Evolutionary conservation across 2,797 vertebrate genomes (phyloP).

Genomic region (Xenentodon cancila): DNA sequence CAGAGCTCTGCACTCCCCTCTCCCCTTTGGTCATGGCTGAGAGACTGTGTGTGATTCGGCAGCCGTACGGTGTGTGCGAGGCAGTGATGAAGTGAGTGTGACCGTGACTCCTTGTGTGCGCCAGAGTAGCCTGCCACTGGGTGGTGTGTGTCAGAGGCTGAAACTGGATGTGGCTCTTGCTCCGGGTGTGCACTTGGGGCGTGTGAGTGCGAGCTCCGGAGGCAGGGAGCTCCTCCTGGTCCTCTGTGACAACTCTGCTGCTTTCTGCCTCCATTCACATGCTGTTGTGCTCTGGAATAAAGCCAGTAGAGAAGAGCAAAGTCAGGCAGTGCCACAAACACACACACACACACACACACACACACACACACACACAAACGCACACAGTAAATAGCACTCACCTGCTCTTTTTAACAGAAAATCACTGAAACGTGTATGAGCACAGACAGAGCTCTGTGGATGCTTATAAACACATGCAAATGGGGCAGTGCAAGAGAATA

Average conservation of each 20-base stretch:
- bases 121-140: constrained; percentile 61
- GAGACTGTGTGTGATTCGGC: constrained; percentile 73
- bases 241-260: constrained; percentile 67
- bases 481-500: constrained; percentile 7
- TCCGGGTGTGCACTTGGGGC: constrained; percentile 58
- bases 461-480: constrained; percentile 10
- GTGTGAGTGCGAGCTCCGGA: constrained; percentile 43
- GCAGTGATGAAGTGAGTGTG: constrained; percentile 66
- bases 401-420: neutral
- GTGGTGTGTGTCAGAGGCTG: constrained; percentile 60
- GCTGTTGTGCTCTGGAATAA: constrained; percentile 70
- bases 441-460: constrained; percentile 19
- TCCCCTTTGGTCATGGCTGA: constrained; percentile 81
- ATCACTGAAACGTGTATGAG: constrained; percentile 8
- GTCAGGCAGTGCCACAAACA: constrained; percentile 43
- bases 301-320: constrained; percentile 60
- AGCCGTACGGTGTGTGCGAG: constrained; percentile 64
- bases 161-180: constrained; percentile 74
- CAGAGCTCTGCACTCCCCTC: constrained; percentile 60
- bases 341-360: constrained; percentile 9
- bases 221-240: constrained; percentile 68
- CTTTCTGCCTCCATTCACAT: constrained; percentile 76
- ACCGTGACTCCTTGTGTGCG: constrained; percentile 72
- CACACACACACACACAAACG: constrained; percentile 24
- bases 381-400: neutral